Percentiles rank a stretch among this genome's conserved stretches.
Evolutionary conservation across 2,888 invertebrate genomes (phyloP).

Genomic region (Tenthredo scrophulariae): DNA sequence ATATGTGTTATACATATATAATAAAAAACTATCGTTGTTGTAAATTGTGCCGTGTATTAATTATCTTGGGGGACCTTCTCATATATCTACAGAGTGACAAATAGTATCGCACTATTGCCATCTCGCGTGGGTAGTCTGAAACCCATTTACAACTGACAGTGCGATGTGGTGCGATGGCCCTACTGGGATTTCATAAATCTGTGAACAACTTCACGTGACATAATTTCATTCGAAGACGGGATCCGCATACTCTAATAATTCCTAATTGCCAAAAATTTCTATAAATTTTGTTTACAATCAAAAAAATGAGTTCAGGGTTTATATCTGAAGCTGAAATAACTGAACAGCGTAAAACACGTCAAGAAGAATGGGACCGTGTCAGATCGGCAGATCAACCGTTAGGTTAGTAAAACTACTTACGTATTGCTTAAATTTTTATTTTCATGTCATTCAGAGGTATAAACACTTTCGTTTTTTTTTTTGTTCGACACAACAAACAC

Average conservation of each 20-base stretch:
- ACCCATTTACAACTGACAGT: neutral
- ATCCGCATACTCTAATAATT: conserved; percentile 5
- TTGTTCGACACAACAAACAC: neutral
- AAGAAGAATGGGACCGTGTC: conserved; percentile 98
- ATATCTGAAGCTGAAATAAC: conserved; percentile 92
- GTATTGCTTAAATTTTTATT: conserved; percentile 2
- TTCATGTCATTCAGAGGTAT: conserved; percentile 48
- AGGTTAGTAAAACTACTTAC: conserved; percentile 81
- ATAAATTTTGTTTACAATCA: neutral
- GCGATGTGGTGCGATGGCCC: neutral
- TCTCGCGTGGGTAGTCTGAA: too few species aligned
- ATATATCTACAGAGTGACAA: too few species aligned
- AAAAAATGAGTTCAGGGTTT: conserved; percentile 94
- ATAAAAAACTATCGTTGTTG: too few species aligned
- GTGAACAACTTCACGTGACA: conserved; percentile 32
- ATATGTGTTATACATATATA: too few species aligned
- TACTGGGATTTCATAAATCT: neutral
- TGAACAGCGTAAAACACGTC: conserved; percentile 89
- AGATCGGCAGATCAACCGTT: conserved; percentile 93
- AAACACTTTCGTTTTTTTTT: conserved; percentile 25
- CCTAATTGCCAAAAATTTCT: neutral
- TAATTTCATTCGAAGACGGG: conserved; percentile 25
- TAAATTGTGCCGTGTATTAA: too few species aligned
- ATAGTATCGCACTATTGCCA: too few species aligned
- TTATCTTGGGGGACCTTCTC: too few species aligned